Evolutionary conservation across 53 echinoderm and acorn worm genomes (phyloP), one percentile per base, ranked within the genome.

Genomic region (Glandiceps talaboti): DNA sequence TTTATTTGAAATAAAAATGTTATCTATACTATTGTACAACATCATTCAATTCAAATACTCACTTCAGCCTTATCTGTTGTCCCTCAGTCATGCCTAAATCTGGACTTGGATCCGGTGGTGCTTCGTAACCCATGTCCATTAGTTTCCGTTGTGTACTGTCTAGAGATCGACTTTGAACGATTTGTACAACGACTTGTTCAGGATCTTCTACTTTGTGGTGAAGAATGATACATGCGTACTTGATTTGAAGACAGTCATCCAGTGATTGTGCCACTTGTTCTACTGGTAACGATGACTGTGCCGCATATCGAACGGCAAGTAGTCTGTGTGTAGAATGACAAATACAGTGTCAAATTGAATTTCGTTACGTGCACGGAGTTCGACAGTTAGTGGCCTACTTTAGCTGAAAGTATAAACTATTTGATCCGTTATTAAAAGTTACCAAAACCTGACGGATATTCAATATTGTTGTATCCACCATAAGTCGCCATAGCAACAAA

Each of bases 21-120:
- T n/a, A n/a, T n/a, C n/a, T n/a, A n/a, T n/a, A n/a, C n/a, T n/a
- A n/a, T n/a, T n/a, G n/a, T n/a, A n/a, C 29, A n/a, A 28, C 29
- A 26, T 6, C 10, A 75, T n/a, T 75, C 10, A 10, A 10, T 14
- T 28, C 10, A 75, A 75, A 27, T 28, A 28, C 29, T 28, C 90
- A 96, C 96, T 86, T 87, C 74, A 96, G 29, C 25, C 86, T 88
- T 0, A 96, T 96, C 77, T 96, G 82, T 79, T 90, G 90, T 29
- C 96, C 96, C 74, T 96, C 96, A 1, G 96, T 90, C 90, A 96
- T 88, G 0, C 92, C 84, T 33, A 96, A 78, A 32, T 90, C 92
- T 0, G 81, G 80, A 76, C 92, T 96, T 27, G 86, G 92, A 27
- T 96, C 96, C 0, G 92, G 84, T 1, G 92, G 89, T 26, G 86